Evolutionary conservation across 2,797 vertebrate genomes (phyloP).

Genomic region (Acanthopagrus latus): DNA sequence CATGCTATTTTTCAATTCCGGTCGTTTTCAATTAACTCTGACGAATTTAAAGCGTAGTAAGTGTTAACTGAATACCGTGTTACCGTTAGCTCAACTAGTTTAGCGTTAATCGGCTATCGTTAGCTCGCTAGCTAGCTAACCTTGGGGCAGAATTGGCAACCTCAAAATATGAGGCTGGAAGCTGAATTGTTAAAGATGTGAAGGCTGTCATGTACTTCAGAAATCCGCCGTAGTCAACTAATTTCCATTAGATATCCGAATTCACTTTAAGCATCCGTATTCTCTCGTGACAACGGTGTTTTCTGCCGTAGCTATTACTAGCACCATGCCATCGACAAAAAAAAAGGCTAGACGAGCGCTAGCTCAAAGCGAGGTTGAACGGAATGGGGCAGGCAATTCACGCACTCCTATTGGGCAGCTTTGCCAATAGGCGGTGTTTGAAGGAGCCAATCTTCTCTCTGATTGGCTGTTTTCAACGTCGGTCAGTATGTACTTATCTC

Average conservation of each 20-base stretch:
- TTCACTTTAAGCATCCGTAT: constrained; percentile 19
- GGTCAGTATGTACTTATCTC: constrained; percentile 65
- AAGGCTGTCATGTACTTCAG: constrained; percentile 60
- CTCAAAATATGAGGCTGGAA: constrained; percentile 69
- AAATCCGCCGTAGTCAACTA: constrained; percentile 37
- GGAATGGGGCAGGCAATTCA: constrained; percentile 51
- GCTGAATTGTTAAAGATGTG: constrained; percentile 29
- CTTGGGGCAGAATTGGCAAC: constrained; percentile 75
- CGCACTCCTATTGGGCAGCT: constrained; percentile 57
- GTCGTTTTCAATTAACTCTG: constrained; percentile 34
- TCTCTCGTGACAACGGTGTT: constrained; percentile 47
- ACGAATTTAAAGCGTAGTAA: constrained; percentile 17
- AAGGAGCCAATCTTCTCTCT: rapidly evolving
- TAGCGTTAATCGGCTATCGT: constrained; percentile 80
- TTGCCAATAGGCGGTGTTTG: background rate
- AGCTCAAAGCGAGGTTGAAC: constrained; percentile 64
- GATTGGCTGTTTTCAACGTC: constrained; percentile 64
- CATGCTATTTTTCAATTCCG: constrained; percentile 78
- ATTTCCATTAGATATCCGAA: constrained; percentile 35
- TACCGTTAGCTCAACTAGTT: constrained; percentile 72
- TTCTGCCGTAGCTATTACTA: constrained; percentile 56
- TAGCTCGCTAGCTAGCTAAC: constrained; percentile 82
- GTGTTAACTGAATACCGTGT: constrained; percentile 51
- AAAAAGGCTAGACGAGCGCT: constrained; percentile 67
- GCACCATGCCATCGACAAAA: constrained; percentile 81